These are phyloP conservation scores for Eublepharis macularius DNA, from an alignment of 2,113 vertebrate genomes.

Conservation along the genomic window DNA sequence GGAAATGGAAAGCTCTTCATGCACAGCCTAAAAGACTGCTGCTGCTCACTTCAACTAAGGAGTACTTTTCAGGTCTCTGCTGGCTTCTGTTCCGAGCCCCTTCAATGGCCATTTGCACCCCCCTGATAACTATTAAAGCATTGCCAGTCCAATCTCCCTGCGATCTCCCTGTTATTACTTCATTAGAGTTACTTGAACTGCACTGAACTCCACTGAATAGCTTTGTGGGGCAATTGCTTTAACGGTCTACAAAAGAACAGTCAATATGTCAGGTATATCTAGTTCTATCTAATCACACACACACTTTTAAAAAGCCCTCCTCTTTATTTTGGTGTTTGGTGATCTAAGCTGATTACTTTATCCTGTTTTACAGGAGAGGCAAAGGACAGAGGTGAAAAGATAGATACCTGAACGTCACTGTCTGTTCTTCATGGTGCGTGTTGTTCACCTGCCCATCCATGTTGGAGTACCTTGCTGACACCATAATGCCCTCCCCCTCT, in stretches of 20 bases:
- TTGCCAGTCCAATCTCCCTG: neutral
- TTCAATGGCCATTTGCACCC: neutral
- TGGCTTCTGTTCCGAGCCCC: too few species aligned
- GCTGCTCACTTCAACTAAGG: neutral
- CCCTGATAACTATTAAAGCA: too few species aligned
- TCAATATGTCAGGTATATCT: neutral
- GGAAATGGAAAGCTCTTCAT: neutral
- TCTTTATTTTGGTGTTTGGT: too few species aligned
- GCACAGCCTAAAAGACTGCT: too few species aligned
- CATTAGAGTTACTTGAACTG: neutral
- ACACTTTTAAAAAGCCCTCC: too few species aligned
- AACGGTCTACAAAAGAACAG: neutral
- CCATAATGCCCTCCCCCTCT: conserved; percentile 76
- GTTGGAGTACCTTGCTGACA: conserved; percentile 60
- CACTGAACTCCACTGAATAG: neutral
- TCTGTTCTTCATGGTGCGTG: conserved; percentile 5
- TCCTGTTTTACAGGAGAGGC: neutral
- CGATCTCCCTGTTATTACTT: neutral
- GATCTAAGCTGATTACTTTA: too few species aligned
- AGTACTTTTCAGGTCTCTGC: neutral
- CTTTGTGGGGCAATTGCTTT: neutral
- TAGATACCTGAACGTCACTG: conserved; percentile 72
- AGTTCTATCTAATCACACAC: too few species aligned
- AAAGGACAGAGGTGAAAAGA: too few species aligned
- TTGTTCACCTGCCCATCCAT: neutral